A percentile compares a stretch with the other conserved stretches of the same genome.
Evolutionary conservation across 2,113 vertebrate species (phyloP).

Genomic region (Nipponia nippon): DNA sequence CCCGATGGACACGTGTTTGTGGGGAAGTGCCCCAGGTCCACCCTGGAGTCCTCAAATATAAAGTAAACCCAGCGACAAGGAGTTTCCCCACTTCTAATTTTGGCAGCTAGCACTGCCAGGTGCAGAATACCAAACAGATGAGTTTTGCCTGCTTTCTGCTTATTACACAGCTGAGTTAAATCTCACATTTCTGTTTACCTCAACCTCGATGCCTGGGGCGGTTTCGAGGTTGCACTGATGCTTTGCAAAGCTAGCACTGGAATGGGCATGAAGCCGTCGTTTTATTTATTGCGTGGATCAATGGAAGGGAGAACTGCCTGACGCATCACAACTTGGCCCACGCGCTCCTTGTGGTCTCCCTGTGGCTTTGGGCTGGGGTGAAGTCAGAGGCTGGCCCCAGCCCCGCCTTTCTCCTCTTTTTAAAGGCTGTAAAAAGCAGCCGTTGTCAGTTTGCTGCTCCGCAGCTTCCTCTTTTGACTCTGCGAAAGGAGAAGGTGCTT

Average conservation of each 20-base stretch:
- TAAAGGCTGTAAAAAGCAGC: neutral
- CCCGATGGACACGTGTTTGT: accelerated
- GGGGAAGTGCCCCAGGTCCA: neutral
- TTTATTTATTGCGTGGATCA: accelerated
- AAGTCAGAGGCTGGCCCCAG: neutral
- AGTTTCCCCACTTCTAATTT: neutral
- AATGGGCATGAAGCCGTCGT: accelerated
- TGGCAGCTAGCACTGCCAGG: neutral
- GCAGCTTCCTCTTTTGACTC: neutral
- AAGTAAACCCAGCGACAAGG: neutral
- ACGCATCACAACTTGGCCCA: neutral
- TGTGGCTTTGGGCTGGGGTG: slow-evolving; percentile 35
- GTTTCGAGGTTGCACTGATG: slow-evolving; percentile 13
- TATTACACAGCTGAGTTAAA: neutral
- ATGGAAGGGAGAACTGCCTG: neutral
- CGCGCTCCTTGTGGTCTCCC: neutral
- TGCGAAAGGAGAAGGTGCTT: neutral
- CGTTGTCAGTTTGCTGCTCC: neutral
- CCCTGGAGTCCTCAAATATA: neutral
- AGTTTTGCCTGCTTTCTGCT: neutral
- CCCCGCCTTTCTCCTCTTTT: slow-evolving; percentile 29
- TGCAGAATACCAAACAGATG: neutral
- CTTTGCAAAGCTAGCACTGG: neutral
- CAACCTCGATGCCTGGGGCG: neutral
- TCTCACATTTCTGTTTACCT: slow-evolving; percentile 8